These are phyloP conservation scores for Zophobas morio DNA, from an alignment of 1,140 invertebrate species.

Conservation along the genomic window DNA sequence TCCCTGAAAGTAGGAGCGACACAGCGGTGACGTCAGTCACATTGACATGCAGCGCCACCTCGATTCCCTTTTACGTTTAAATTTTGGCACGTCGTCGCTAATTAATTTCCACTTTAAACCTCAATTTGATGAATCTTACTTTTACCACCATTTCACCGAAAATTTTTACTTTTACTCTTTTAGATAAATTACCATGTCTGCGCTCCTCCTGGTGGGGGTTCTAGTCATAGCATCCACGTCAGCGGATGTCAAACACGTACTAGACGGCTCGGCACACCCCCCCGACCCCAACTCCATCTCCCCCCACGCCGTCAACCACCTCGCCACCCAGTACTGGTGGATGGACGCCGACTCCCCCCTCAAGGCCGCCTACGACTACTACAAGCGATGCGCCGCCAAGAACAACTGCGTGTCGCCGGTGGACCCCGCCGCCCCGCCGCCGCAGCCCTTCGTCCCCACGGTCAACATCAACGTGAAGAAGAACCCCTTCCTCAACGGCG, in stretches of 20 bases:
- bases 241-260: slow-evolving; percentile 58
- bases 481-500: slow-evolving; percentile 63
- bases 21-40: no score
- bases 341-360: slow-evolving; percentile 71
- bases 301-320: slow-evolving; percentile 55
- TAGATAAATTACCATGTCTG: slow-evolving; percentile 57
- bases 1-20: no score
- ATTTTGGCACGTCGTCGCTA: no score
- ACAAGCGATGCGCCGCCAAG: slow-evolving; percentile 61
- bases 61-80: no score
- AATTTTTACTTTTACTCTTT: neutral
- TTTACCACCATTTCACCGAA: no score
- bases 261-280: slow-evolving; percentile 53
- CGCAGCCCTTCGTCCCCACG: slow-evolving; percentile 26
- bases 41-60: no score
- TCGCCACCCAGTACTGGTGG: slow-evolving; percentile 68
- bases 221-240: slow-evolving; percentile 53
- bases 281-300: slow-evolving; percentile 45
- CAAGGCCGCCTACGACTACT: slow-evolving; percentile 66
- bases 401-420: slow-evolving; percentile 49
- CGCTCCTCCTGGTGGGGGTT: slow-evolving; percentile 63
- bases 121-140: no score
- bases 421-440: slow-evolving; percentile 17
- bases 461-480: slow-evolving; percentile 61
- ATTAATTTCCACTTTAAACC: no score